phyloP scores from a whole-genome alignment of 2,888 invertebrate species.

The Cylloceria caligata region DNA sequence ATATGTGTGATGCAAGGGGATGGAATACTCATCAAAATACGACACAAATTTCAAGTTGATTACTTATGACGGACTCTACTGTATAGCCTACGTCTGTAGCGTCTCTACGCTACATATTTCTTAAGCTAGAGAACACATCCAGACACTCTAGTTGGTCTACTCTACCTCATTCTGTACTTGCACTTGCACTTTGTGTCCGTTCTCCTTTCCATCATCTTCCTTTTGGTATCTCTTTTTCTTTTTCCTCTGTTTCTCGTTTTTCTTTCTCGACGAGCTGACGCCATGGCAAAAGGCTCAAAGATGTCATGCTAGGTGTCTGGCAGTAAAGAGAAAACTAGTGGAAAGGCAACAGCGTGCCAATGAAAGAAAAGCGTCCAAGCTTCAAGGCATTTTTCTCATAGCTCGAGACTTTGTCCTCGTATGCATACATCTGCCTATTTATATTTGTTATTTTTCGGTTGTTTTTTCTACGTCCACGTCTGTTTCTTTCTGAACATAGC shows the following conservation, averaged over 20 bases:
- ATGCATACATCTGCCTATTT: conserved; percentile 13
- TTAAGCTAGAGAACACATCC: conserved; percentile 30
- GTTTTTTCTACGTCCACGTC: not conserved
- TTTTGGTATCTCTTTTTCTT: not conserved
- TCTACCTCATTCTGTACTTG: not conserved
- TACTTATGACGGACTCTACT: conserved; percentile 1
- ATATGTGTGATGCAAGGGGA: not conserved
- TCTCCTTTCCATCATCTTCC: conserved; percentile 4
- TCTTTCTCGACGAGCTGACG: conserved; percentile 14
- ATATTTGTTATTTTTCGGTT: conserved; percentile 9
- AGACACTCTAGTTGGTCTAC: conserved; percentile 19
- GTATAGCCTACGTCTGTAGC: not conserved
- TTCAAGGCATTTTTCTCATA: conserved; percentile 26
- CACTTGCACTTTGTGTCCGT: conserved; percentile 32
- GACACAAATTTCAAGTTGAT: not conserved
- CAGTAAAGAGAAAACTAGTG: conserved; percentile 7
- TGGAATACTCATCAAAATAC: not conserved
- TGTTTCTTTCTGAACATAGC: conserved; percentile 11
- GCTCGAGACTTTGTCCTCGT: conserved; percentile 50
- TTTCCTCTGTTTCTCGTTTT: conserved; percentile 13
- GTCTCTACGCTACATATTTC: conserved; percentile 13
- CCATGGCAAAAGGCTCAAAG: conserved; percentile 30
- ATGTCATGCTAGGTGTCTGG: conserved; percentile 31
- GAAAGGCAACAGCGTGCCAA: conserved; percentile 14
- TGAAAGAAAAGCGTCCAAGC: conserved; percentile 33